phyloP scores from a whole-genome alignment of 2,888 invertebrate species.

The Apeira syringaria region DNA sequence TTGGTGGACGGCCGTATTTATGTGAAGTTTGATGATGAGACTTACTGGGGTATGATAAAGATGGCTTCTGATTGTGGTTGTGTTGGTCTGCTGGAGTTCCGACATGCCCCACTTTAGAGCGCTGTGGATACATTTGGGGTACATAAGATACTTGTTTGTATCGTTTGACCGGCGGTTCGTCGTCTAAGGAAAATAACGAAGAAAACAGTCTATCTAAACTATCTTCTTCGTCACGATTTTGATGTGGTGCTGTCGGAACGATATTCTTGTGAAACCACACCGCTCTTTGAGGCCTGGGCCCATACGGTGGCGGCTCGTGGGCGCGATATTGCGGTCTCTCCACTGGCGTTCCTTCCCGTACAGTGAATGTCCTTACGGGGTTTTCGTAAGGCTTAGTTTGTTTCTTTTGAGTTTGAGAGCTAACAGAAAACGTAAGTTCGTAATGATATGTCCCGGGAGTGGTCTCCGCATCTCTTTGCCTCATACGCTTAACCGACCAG shows the following conservation, averaged over 20 bases:
- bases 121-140: slow-evolving; percentile 43
- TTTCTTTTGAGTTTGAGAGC: slow-evolving; percentile 76
- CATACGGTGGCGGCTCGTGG: slow-evolving; percentile 33
- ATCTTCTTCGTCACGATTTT: slow-evolving; percentile 47
- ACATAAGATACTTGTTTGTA: slow-evolving; percentile 45
- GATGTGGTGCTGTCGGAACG: slow-evolving; percentile 43
- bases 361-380: slow-evolving; percentile 86
- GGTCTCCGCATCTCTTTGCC: slow-evolving; percentile 83
- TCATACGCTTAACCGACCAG: slow-evolving; percentile 88
- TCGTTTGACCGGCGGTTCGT: slow-evolving; percentile 47
- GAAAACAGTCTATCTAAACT: slow-evolving; percentile 69
- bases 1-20: slow-evolving; percentile 54
- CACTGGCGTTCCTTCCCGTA: slow-evolving; percentile 73
- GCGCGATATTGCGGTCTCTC: slow-evolving; percentile 38
- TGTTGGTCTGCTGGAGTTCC: slow-evolving; percentile 47
- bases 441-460: slow-evolving; percentile 78
- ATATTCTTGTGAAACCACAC: slow-evolving; percentile 73
- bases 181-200: slow-evolving; percentile 61
- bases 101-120: slow-evolving; percentile 54
- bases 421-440: slow-evolving; percentile 87
- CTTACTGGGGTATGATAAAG: slow-evolving; percentile 53
- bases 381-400: slow-evolving; percentile 74
- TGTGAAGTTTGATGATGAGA: slow-evolving; percentile 36
- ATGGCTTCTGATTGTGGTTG: slow-evolving; percentile 56
- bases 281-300: slow-evolving; percentile 53